phyloP scores from a whole-genome alignment of 2,797 vertebrate species.

The Tragopan temminckii region DNA sequence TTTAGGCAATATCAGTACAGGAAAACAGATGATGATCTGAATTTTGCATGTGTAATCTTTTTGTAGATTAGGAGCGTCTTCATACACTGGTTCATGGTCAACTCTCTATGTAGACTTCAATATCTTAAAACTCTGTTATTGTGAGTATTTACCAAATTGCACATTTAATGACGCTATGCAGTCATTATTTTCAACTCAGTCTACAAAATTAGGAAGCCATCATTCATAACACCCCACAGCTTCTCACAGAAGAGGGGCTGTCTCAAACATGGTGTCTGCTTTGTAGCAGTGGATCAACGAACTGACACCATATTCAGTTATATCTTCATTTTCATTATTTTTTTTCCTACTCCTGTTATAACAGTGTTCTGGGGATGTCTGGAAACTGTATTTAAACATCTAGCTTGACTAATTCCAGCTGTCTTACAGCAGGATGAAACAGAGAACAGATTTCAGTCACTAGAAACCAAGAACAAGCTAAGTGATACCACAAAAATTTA shows the following conservation, averaged over 20 bases:
- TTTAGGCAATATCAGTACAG: neutral
- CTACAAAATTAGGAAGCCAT: neutral
- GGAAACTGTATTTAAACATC: neutral
- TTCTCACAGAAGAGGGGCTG: neutral
- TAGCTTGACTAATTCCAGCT: neutral
- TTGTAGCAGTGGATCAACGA: neutral
- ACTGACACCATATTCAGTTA: neutral
- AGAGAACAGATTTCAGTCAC: neutral
- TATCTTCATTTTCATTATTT: neutral
- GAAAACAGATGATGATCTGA: constrained; percentile 22
- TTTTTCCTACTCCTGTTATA: neutral
- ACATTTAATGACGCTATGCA: neutral
- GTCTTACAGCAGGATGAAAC: neutral
- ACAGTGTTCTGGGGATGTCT: neutral
- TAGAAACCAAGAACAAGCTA: constrained; percentile 14
- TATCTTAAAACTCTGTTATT: neutral
- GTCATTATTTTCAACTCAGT: neutral
- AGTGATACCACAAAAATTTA: constrained; percentile 9
- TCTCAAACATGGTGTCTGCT: neutral
- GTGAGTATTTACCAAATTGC: neutral
- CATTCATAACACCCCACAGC: neutral
- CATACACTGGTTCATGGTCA: neutral
- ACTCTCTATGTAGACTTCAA: neutral
- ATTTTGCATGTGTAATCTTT: constrained; percentile 1
- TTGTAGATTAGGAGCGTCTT: neutral